Base-by-base conservation (phyloP, 2,888 invertebrate genomes). In the Heliconius ismenius region DNA sequence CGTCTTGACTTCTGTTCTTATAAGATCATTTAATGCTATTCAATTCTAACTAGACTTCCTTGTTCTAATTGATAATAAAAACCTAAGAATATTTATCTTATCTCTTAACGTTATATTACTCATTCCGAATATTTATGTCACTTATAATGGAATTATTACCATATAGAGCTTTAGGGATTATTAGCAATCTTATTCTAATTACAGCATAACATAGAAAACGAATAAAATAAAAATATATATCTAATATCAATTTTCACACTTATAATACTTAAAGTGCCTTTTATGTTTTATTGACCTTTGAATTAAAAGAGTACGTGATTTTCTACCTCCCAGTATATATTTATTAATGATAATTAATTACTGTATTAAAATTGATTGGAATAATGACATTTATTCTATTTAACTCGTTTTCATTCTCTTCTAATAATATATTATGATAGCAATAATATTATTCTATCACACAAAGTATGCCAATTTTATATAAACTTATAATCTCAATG, bases 401-500 rank as follows among this genome's bases (percentile, higher is more conserved):
- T 6, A 43, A 43, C 43, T 43, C 6, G 2, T 43, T 18, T 43
- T 43, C 18, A 43, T 43, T 43, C 18, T 43, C 4, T 43, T 43
- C 43, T 15, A 43, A 43, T 15, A 43, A 43, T 4, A 43, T 43
- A 32, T 32, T 32, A 43, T 43, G 6, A 43, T 4, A 43, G 3
- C 4, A 43, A 43, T 43, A 43, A 43, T 6, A 43, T 43, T 18
- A 43, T 43, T 43, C 4, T 54, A 54, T 21, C 21, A 54, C 9
- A 54, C 21, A 54, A 62, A 62, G 4, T 26, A 24, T 36, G n/a
- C 32, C 28, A 65, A 69, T 54, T 28, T 49, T 11, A 54, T 54
- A 54, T 13, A 28, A 69, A 11, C 18, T 28, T 54, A 15, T 28
- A 70, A 13, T n/a, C 7, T 54, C 21, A 54, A 80, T 82, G 80